Evolutionary conservation across 2,888 invertebrate genomes (phyloP).

Genomic region (Cerastis rubricosa): DNA sequence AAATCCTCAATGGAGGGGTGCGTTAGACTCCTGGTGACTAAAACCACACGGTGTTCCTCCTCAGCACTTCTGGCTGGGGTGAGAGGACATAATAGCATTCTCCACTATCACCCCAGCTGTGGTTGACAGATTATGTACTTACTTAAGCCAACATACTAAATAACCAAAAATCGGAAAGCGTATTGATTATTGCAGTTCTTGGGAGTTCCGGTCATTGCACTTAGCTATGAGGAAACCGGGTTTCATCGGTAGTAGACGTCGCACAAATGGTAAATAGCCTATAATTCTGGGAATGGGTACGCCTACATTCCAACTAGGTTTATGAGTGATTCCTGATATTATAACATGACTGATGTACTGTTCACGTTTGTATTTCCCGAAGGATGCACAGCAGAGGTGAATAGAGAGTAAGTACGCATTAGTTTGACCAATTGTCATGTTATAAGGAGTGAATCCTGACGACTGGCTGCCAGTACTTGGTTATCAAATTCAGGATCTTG

Average conservation of each 20-base stretch:
- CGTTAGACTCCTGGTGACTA: no score
- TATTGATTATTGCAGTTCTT: background rate
- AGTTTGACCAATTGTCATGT: background rate
- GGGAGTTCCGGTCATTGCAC: background rate
- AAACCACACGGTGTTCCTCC: no score
- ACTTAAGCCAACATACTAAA: no score
- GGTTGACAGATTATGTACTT: no score
- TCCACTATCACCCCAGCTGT: no score
- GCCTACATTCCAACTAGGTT: background rate
- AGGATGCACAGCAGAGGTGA: no score
- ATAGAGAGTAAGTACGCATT: background rate
- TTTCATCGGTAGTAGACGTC: background rate
- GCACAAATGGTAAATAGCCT: background rate
- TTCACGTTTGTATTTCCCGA: background rate
- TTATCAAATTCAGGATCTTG: background rate
- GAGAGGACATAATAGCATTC: no score
- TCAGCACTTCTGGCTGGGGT: no score
- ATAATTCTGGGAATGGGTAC: background rate
- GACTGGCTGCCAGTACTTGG: background rate
- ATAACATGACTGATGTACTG: no score
- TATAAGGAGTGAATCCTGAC: background rate
- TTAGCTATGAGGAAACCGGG: background rate
- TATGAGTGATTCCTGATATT: background rate
- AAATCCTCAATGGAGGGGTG: no score
- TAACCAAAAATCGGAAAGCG: no score